phyloP scores from a whole-genome alignment of 92 coral and sea anemone genomes.

The Epizoanthus rinbou region DNA sequence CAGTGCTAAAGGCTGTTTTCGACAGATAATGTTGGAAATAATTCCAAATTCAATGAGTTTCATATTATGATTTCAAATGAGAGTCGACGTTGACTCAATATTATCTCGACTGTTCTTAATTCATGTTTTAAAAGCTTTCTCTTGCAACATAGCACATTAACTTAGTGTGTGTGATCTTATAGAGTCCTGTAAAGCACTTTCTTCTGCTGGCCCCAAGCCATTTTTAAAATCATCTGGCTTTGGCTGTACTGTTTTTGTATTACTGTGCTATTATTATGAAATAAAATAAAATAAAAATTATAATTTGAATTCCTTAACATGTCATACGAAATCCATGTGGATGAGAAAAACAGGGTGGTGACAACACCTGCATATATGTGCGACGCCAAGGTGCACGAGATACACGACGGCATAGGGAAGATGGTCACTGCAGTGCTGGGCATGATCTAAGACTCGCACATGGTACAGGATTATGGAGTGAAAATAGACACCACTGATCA shows the following conservation, averaged over 20 bases:
- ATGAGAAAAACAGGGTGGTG: conserved; percentile 68
- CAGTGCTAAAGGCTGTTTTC: too few relatives aligned
- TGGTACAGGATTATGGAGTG: not conserved
- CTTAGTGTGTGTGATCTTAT: too few relatives aligned
- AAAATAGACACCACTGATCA: not conserved
- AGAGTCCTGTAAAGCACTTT: too few relatives aligned
- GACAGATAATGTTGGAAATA: too few relatives aligned
- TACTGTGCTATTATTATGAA: too few relatives aligned
- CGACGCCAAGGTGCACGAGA: conserved; percentile 70
- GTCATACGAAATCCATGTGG: conserved; percentile 76
- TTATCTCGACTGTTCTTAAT: too few relatives aligned
- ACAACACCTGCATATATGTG: conserved; percentile 92
- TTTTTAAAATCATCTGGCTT: too few relatives aligned
- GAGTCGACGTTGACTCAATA: too few relatives aligned
- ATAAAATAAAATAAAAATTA: not conserved
- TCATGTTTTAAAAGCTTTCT: not conserved
- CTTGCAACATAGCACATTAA: not conserved
- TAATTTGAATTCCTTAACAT: conserved; percentile 54
- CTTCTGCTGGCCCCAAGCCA: too few relatives aligned
- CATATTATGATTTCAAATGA: too few relatives aligned
- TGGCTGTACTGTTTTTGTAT: too few relatives aligned
- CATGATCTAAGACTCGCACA: conserved; percentile 10
- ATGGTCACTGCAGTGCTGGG: conserved; percentile 64
- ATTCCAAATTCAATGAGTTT: too few relatives aligned
- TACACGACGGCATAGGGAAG: conserved; percentile 83